Base-by-base conservation (phyloP, 2,888 invertebrate genomes). In the Brachypalpus laphriformis region DNA sequence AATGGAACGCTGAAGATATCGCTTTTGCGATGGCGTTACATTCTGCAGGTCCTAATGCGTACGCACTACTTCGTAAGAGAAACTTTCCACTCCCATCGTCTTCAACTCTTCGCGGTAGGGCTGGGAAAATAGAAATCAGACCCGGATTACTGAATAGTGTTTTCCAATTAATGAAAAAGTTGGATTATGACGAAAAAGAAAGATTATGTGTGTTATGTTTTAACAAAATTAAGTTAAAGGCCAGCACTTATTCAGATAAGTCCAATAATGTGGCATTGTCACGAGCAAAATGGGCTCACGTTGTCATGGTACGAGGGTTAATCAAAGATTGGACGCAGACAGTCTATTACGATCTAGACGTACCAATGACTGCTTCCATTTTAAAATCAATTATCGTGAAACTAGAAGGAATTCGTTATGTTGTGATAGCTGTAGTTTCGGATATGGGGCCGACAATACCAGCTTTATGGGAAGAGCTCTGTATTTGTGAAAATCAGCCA, bases 401-500 rank as follows among this genome's bases (percentile, higher is more conserved):
- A 25, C 16, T 86, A 0, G 34, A 59, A 5, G 47, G 14, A n/a
- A 80, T 86, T 3, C 14, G 31, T 16, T 86, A 68, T 20, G 18
- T n/a, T 14, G 82, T 82, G 1, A 51, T 42, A 18, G 82, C 66
- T 0, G 56, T 82, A 0, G 57, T 74, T 18, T 74, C 82, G 9
- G 65, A 54, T 14, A 70, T 74, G 59, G 37, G 56, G 5, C 34
- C 74, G 4, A 54, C 20, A 9, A 51, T 25, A 5, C 1, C 31
- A 42, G 22, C 8, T 37, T 14, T 82, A 8, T 59, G 42, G 51
- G 54, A 57, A 1, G 77, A 82, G 54, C 45, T 82, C 1, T 7
- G 94, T 94, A 87, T 89, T 20, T 49, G 49, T 51, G 59, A 31
- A 82, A 71, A 42, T 18, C 54, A 80, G 25, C 74, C 86, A 1